A percentile compares a stretch with the other conserved stretches of the same genome.
These are phyloP conservation scores for Pontoporia blainvillei DNA, from an alignment of 2,113 vertebrate genomes.

Conservation along the genomic window DNA sequence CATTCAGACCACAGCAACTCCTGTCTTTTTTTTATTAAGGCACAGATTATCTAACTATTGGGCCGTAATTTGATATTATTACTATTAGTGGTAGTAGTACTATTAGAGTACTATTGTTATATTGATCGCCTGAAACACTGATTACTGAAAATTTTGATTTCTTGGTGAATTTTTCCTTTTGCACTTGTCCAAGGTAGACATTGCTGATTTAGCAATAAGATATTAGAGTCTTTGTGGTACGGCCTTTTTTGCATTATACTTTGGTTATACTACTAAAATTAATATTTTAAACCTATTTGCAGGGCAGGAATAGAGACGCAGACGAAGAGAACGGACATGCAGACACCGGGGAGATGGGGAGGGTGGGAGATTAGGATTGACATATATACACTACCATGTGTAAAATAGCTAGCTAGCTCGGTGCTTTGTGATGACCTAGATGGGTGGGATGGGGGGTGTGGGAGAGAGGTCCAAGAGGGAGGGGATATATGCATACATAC, in stretches of 20 bases:
- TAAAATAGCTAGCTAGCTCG: no score
- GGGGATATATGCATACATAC: no score
- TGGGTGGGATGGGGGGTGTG: no score
- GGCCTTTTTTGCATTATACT: neutral
- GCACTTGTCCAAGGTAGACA: neutral
- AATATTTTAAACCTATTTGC: neutral
- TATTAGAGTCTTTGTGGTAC: neutral
- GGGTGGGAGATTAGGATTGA: no score
- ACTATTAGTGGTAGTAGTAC: neutral
- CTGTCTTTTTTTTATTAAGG: neutral
- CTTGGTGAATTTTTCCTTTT: neutral
- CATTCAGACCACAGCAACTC: neutral
- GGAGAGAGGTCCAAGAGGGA: no score
- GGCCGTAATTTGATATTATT: neutral
- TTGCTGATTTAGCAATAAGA: neutral
- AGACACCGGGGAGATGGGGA: no score
- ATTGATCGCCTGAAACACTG: neutral
- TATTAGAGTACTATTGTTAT: neutral
- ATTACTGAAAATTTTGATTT: neutral
- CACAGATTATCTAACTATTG: neutral
- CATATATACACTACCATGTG: no score
- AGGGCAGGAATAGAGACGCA: no score
- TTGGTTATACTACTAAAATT: conserved; percentile 6
- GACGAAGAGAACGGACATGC: no score
- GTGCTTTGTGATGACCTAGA: no score